Evolutionary conservation across 2,888 invertebrate genomes (phyloP).

Genomic region (Helicoverpa assulta): DNA sequence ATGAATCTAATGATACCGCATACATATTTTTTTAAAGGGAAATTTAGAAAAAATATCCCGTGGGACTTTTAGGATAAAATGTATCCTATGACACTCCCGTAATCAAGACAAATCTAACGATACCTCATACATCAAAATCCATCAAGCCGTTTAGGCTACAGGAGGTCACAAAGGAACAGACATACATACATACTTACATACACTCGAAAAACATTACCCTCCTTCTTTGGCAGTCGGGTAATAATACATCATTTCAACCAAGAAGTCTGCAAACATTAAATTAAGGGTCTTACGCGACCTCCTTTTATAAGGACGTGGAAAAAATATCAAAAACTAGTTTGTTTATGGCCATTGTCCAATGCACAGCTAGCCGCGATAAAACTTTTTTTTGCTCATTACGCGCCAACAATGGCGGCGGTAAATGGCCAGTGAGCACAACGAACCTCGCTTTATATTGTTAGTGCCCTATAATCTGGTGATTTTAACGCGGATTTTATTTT

Average conservation of each 20-base stretch:
- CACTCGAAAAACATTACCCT: too few relatives aligned
- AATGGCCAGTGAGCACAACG: slow-evolving; percentile 64
- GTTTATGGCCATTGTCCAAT: slow-evolving; percentile 73
- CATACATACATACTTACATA: too few relatives aligned
- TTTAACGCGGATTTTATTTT: slow-evolving; percentile 54
- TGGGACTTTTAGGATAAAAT: too few relatives aligned
- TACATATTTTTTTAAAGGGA: too few relatives aligned
- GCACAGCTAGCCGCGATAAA: slow-evolving; percentile 57
- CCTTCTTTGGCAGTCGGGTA: too few relatives aligned
- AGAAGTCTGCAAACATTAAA: slow-evolving; percentile 26
- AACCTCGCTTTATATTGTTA: slow-evolving; percentile 52
- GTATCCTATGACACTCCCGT: too few relatives aligned
- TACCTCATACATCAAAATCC: too few relatives aligned
- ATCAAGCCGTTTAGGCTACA: too few relatives aligned
- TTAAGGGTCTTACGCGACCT: slow-evolving; percentile 51
- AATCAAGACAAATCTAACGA: too few relatives aligned
- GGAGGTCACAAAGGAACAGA: too few relatives aligned
- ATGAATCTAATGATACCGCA: too few relatives aligned
- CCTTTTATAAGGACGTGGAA: slow-evolving; percentile 55
- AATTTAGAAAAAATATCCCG: too few relatives aligned
- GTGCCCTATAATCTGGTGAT: slow-evolving; percentile 55
- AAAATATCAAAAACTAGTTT: slow-evolving; percentile 64
- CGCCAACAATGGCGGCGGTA: slow-evolving; percentile 72
- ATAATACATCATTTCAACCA: not conserved
- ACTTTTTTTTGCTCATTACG: slow-evolving; percentile 75